These are phyloP conservation scores for Pungitius pungitius DNA, from an alignment of 2,113 vertebrate genomes.

Conservation along the genomic window DNA sequence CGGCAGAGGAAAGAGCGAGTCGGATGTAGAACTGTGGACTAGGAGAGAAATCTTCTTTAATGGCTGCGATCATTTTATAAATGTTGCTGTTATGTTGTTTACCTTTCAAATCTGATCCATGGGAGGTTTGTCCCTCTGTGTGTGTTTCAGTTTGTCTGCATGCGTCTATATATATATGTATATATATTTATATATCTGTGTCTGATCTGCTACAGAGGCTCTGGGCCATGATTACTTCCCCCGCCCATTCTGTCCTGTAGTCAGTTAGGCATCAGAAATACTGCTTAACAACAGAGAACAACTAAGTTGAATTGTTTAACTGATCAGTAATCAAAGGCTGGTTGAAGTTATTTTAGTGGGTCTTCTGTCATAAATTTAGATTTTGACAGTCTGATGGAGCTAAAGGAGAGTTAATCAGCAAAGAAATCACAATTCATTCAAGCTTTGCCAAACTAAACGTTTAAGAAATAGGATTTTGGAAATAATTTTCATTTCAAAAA, in stretches of 20 bases:
- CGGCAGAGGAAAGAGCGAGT: background rate
- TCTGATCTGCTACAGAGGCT: slow-evolving; percentile 22
- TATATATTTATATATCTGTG: too few species aligned
- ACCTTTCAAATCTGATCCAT: slow-evolving; percentile 16
- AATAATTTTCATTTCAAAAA: background rate
- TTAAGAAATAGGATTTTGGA: background rate
- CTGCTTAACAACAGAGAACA: background rate
- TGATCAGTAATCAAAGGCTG: background rate
- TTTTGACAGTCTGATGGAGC: background rate
- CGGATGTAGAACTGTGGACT: background rate
- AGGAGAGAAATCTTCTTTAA: slow-evolving; percentile 1
- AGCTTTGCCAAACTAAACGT: background rate
- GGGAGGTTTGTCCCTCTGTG: background rate
- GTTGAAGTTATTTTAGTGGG: background rate
- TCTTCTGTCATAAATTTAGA: background rate
- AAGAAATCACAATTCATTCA: background rate
- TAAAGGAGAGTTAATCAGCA: background rate
- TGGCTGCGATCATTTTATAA: slow-evolving; percentile 29
- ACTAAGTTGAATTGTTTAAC: too few species aligned
- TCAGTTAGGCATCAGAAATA: background rate
- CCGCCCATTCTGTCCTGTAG: background rate
- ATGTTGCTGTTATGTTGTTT: slow-evolving; percentile 27
- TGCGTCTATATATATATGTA: too few species aligned
- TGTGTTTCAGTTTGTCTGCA: background rate
- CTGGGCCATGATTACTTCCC: background rate